Evolutionary conservation across 1,140 invertebrate species (phyloP).

Genomic region (Galendromus occidentalis): DNA sequence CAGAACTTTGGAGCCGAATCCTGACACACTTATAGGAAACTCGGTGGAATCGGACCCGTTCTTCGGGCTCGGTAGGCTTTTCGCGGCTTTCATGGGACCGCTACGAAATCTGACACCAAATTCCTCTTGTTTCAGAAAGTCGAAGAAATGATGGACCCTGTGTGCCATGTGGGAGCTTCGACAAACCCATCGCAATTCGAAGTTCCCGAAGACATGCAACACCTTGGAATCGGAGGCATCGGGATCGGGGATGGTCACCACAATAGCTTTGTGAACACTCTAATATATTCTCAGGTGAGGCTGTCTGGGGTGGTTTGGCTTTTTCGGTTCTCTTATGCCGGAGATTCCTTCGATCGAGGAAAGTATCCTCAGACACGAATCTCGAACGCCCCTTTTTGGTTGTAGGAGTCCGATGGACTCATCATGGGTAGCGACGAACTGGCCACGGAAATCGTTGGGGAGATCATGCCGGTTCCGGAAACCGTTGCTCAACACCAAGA

Average conservation of each 20-base stretch:
- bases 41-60: no score
- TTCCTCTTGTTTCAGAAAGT: no score
- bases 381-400: no score
- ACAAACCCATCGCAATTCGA: not conserved
- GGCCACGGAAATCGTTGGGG: not conserved
- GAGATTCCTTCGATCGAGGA: no score
- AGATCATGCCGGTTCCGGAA: conserved; percentile 7
- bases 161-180: not conserved
- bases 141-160: not conserved
- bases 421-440: conserved; percentile 1
- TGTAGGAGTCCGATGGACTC: not conserved
- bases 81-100: no score
- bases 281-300: not conserved
- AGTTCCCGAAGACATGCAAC: conserved; percentile 7
- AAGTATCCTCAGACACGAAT: no score
- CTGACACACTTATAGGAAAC: no score
- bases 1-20: no score
- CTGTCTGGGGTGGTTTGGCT: no score
- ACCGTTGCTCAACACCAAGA: conserved; percentile 10
- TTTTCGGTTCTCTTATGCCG: no score
- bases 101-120: no score
- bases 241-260: not conserved
- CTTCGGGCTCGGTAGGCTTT: no score
- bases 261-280: conserved; percentile 4
- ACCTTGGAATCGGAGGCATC: not conserved